Base-by-base conservation (phyloP, 2,113 vertebrate species). In the Crotalus horridus region DNA sequence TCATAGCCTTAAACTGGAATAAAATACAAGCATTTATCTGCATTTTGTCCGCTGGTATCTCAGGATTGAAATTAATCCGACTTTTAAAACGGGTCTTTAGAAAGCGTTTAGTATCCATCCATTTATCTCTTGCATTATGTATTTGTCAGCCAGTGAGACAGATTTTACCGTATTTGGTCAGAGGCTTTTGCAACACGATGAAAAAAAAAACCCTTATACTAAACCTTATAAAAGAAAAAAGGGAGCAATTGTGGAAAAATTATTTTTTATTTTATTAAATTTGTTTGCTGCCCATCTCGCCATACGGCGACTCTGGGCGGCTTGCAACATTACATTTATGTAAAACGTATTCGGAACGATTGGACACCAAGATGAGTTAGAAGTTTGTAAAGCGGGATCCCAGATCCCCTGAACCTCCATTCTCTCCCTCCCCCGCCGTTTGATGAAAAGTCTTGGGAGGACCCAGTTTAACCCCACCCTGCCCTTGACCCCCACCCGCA, bases 391-490 rank as follows among this genome's bases (percentile, higher is more conserved):
- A 4, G 4, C 29, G 10, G 12, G 29, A 1, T 17, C 39, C 48
- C 24, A 33, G 59, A 0, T 0, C 9, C 17, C 3, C 1, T 1
- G 24, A 85, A 23, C 4, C 9, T 3, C 0, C 58, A 24, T 24
- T 6, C 20, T 33, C 17, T 0, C 1, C 8, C 23, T 0, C 0
- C 43, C 6, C 58, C 33, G 26, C 0, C 0, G 13, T 6, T 1
- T 0, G 3, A 1, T 10, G 1, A 33, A 23, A 39, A 58, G 26
- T 39, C 13, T 33, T 55, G 64, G 23, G 53, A 48, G 64, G 53
- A 33, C 39, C 1, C 55, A 11, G 43, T 9, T 86, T 51, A 39
- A 33, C 69, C 69, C 74, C 10, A 58, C 89, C 92, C 74, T 53
- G 74, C 88, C 74, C 74, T 64, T 53, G 46, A 43, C 69, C 46